Evolutionary conservation across 35 echinoderm and acorn worm species (phyloP), one percentile per base, ranked within the genome.

Genomic region (Eucidaris tribuloides): DNA sequence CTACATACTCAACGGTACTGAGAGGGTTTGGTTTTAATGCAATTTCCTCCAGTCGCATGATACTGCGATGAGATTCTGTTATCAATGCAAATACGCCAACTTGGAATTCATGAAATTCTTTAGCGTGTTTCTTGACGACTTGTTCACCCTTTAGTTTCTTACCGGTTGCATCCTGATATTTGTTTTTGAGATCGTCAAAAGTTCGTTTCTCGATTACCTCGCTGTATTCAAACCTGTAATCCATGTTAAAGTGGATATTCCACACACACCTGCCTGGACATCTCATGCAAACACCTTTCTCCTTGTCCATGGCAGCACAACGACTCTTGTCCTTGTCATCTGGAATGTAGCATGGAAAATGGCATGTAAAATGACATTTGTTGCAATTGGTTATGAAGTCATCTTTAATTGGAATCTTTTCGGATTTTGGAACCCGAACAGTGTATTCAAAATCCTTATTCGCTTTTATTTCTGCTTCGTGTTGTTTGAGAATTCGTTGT

Each of bases 371-470:
- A 45, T 88, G 56, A 40, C 84, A 86, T 36, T 15, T 78, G 2
- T 42, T 25, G 40, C 84, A 86, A 39, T 78, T 86, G 27, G 86
- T 89, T 1, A 82, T 89, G 79, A 65, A 82, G 17, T 20, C 79
- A 15, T 54, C 71, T 14, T 31, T 42, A 3, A 86, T 78, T 24
- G 74, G 32, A 15, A 58, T 66, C 3, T 43, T 82, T 42, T 71
- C 55, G 4, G 42, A 24, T 9, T 27, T 20, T 11, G 76, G 28
- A n/a, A 79, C 86, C 0, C 41, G 56, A 4, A 80, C 78, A 56
- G 59, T 70, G 77, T 81, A 89, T 3, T 30, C 39, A 41, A 89
- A 89, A 43, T 82, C 45, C 43, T 89, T 70, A 71, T 89, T 89
- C 57, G n/a, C n/a, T n/a, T n/a, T n/a, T n/a, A n/a, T n/a, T n/a